Evolutionary conservation across 92 coral and sea anemone genomes (phyloP), one percentile per base, ranked within the genome.

Genomic region (Zoanthus sansibaricus): DNA sequence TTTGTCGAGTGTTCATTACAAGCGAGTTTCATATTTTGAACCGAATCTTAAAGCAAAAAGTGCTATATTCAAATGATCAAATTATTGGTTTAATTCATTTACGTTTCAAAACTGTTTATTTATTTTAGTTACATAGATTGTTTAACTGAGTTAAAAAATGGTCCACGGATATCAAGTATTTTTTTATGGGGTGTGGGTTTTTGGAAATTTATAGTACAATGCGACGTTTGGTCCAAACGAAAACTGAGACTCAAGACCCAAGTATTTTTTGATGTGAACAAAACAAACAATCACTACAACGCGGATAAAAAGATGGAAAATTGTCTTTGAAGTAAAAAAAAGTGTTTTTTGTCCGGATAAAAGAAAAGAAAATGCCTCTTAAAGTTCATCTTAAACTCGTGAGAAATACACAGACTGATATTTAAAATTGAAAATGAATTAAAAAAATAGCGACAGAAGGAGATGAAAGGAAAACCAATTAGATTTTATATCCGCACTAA

Each of bases 401-500:
- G 85, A 64, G 85, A 80, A 80, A 64, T 12, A 66, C 21, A 64
- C 85, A 80, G 85, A 80, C 85, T 45, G 37, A 66, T 45, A 2
- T 64, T 67, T 67, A 7, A 80, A 71, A 66, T 20, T 62, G 47
- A 45, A 66, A 66, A 72, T 16, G 73, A 66, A 64, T 64, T 44
- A n/a, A 25, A 44, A 64, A 51, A 80, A 42, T 33, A 30, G 45
- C 25, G 59, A 12, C 61, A 20, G 85, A 64, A 62, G 58, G 61
- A 80, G 44, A 18, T 80, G 74, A 66, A 46, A 80, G 75, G 30
- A 80, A 21, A 48, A 80, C 58, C 85, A 80, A 80, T 80, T 80
- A 80, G 20, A 48, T 30, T 32, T 68, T 47, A 80, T 74, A 80
- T 80, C 85, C 85, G 85, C 75, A 66, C 48, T 80, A 64, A 80